Base-by-base conservation (phyloP, 2,797 vertebrate species). In the Euphonia xanthogaster region DNA sequence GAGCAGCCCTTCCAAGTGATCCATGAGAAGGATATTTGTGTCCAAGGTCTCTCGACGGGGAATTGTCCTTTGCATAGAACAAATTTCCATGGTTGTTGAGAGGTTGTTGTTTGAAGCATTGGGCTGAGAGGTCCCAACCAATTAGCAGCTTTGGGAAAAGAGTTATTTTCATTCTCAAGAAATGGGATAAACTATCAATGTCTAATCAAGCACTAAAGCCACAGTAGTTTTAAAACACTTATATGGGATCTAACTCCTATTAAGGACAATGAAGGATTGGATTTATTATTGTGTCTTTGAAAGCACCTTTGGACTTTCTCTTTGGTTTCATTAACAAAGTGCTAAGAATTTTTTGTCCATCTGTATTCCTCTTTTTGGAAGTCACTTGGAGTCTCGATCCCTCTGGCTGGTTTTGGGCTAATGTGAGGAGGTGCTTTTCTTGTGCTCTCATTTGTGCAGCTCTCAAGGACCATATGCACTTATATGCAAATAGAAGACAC, bases 351-450 rank as follows among this genome's bases (percentile, higher is more conserved):
- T 80, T 86, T 81, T 63, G 20, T 65, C 44, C 17, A 8, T 45
- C 28, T 33, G 0, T 50, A 15, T n/a, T 51, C 22, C 16, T 60
- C 1, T 0, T 44, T 82, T 50, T 37, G 48, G 45, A 61, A 53
- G 24, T 84, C 22, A 5, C 19, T 50, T 5, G 0, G 13, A 23
- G 1, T 35, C 61, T 61, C 35, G 11, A 31, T 71, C 42, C 31
- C 39, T 81, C 65, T 30, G 37, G 17, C 63, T 62, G 28, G 31
- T 60, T 79, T 51, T 20, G 50, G 77, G 60, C 51, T 63, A 20
- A 13, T 5, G 35, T 1, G 3, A 65, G 47, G 39, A 51, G 25
- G 14, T n/a, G 61, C 48, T 88, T 57, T 47, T 67, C 57, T 57
- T 19, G 3, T 44, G 33, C 31, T 87, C 51, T 66, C 31, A 6